Evolutionary conservation across 2,113 vertebrate genomes (phyloP).

Genomic region (Aspiorhynchus laticeps): DNA sequence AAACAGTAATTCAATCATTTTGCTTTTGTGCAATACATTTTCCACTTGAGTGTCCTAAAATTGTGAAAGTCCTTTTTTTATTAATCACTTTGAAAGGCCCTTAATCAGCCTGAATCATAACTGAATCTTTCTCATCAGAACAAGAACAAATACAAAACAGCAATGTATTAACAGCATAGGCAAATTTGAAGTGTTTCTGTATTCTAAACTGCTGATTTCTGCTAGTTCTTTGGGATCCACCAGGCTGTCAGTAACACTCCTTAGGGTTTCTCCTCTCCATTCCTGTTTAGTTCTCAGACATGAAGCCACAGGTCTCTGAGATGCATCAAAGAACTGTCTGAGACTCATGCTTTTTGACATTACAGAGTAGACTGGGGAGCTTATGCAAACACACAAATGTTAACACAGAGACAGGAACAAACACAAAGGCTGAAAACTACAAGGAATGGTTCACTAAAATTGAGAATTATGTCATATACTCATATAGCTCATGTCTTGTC

Average conservation of each 20-base stretch:
- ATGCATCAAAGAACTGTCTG: conserved; percentile 62
- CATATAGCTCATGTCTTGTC: not conserved
- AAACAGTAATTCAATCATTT: not conserved
- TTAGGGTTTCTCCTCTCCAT: conserved; percentile 61
- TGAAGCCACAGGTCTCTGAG: conserved; percentile 50
- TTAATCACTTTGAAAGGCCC: not conserved
- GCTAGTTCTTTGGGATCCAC: conserved; percentile 57
- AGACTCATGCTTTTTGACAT: conserved; percentile 60
- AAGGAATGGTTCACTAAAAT: not conserved
- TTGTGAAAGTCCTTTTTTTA: not conserved
- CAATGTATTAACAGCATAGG: not conserved
- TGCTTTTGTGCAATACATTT: not conserved
- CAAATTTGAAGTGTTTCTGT: conserved; percentile 56
- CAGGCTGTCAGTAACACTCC: conserved; percentile 55
- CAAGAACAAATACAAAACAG: not conserved
- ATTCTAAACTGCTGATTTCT: conserved; percentile 65
- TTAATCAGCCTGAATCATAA: not conserved
- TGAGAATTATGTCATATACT: not conserved
- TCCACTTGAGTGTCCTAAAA: not conserved
- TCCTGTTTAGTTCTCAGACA: conserved; percentile 45
- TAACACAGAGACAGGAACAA: not conserved
- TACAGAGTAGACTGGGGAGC: not conserved
- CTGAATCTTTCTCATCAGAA: not conserved
- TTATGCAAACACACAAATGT: not conserved
- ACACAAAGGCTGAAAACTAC: not conserved